Base-by-base conservation (phyloP, 2,888 invertebrate species). In the Phrixothrix hirtus region DNA sequence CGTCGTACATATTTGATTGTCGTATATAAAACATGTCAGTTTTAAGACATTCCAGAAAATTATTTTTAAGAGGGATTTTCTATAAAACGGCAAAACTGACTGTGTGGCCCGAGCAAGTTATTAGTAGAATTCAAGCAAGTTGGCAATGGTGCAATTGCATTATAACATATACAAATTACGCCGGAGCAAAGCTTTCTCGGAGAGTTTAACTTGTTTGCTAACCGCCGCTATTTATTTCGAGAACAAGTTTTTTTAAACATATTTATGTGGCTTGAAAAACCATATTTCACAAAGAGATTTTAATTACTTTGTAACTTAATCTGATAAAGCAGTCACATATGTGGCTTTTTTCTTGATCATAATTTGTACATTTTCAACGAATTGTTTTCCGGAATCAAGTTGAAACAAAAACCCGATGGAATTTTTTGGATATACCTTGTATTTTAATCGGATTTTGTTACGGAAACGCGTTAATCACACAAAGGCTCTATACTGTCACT, bases 241-340 rank as follows among this genome's bases (percentile, higher is more conserved):
- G 27, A 55, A 50, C 55, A 37, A 44, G 55, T 55, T 55, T 45
- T 45, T 39, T 12, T 13, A 39, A 34, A 39, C 41, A 34, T 43
- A 50, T 55, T 55, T 55, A 55, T 50, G 55, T 39, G 49, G 44
- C 44, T 44, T 36, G 29, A 17, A 14, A 36, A 36, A 45, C 45
- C 14, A 44, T 55, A 55, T 50, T 50, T 55, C 37, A 55, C 49
- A 16, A 36, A 15, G 29, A 37, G 53, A 45, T 53, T 36, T 48
- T 53, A 53, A 47, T 53, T 53, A 48, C 53, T 48, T 53, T 48
- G 43, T 48, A 46, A 48, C 32, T 51, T 51, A 39, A 51, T 51
- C 51, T 44, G 51, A 44, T 50, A 43, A 32, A 42, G 35, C 13
- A 26, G 34, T 42, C 41, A 39, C 46, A 38, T 30, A 38, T 36